Evolutionary conservation across 2,888 invertebrate genomes (phyloP).

Genomic region (Melanophora roralis): DNA sequence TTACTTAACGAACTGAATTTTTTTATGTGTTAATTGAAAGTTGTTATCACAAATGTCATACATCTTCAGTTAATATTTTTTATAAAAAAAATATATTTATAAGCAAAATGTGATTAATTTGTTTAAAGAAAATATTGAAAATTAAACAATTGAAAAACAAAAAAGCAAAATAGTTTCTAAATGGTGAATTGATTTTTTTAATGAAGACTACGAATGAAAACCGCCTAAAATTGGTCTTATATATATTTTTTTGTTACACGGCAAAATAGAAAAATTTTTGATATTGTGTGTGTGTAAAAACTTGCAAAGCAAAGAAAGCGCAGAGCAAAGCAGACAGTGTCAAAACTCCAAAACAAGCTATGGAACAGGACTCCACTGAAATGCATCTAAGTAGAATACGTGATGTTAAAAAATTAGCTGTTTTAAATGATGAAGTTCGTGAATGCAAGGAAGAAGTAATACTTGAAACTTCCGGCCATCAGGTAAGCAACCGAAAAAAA

Average conservation of each 20-base stretch:
- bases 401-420: conserved; percentile 72
- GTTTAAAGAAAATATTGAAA: conserved; percentile 58
- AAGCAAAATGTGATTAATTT: conserved; percentile 68
- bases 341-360: conserved; percentile 65
- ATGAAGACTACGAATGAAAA: conserved; percentile 32
- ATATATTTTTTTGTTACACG: conserved; percentile 32
- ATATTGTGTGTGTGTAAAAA: conserved; percentile 57
- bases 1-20: conserved; percentile 62
- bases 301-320: conserved; percentile 53
- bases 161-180: conserved; percentile 55
- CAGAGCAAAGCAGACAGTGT: conserved; percentile 59
- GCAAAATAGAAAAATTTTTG: conserved; percentile 57
- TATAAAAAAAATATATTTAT: conserved; percentile 63
- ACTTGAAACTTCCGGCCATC: conserved; percentile 70
- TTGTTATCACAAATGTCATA: conserved; percentile 67
- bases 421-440: conserved; percentile 71
- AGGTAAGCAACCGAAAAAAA: conserved; percentile 60
- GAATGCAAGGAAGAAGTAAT: conserved; percentile 74
- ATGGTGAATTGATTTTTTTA: conserved; percentile 31
- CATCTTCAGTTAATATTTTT: conserved; percentile 66
- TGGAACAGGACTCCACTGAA: conserved; percentile 75
- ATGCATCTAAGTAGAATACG: conserved; percentile 74
- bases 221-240: conserved; percentile 52
- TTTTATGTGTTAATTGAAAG: conserved; percentile 65
- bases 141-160: conserved; percentile 57